Evolutionary conservation across 2,888 invertebrate species (phyloP).

Genomic region (Neelides folsomi): DNA sequence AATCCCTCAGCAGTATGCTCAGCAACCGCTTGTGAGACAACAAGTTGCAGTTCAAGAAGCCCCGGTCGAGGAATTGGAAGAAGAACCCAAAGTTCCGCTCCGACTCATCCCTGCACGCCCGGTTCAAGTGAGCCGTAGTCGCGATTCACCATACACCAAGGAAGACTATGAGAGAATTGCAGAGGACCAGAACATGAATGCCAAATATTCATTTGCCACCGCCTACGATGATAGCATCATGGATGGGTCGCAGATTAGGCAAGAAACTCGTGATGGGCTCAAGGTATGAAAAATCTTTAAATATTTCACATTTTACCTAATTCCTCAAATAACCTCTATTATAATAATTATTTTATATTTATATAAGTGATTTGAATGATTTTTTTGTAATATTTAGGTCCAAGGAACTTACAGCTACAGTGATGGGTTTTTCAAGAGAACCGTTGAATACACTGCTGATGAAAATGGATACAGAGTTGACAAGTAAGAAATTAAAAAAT

Average conservation of each 20-base stretch:
- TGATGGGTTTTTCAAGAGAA: slow-evolving; percentile 47
- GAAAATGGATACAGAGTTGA: slow-evolving; percentile 48
- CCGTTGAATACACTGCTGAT: slow-evolving; percentile 45
- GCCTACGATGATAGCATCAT: slow-evolving; percentile 42
- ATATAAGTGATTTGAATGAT: neutral
- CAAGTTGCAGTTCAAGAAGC: no score
- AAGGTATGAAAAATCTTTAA: slow-evolving; percentile 20
- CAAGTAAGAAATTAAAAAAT: slow-evolving; percentile 38
- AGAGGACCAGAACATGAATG: slow-evolving; percentile 35
- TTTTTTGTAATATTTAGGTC: slow-evolving; percentile 11
- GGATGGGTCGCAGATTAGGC: slow-evolving; percentile 39
- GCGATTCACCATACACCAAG: neutral
- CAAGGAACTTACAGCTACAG: slow-evolving; percentile 47
- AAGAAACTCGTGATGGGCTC: slow-evolving; percentile 41
- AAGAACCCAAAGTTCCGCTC: no score
- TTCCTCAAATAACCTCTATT: neutral
- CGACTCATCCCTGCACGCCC: no score
- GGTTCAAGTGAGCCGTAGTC: no score
- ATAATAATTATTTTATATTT: neutral
- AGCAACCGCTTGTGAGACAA: no score
- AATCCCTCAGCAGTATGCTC: no score
- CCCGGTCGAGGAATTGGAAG: no score
- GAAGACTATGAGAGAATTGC: slow-evolving; percentile 15
- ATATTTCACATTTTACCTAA: neutral
- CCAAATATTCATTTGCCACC: slow-evolving; percentile 41